These are phyloP conservation scores for Helicoverpa armigera DNA, from an alignment of 1,140 invertebrate species.

Conservation along the genomic window DNA sequence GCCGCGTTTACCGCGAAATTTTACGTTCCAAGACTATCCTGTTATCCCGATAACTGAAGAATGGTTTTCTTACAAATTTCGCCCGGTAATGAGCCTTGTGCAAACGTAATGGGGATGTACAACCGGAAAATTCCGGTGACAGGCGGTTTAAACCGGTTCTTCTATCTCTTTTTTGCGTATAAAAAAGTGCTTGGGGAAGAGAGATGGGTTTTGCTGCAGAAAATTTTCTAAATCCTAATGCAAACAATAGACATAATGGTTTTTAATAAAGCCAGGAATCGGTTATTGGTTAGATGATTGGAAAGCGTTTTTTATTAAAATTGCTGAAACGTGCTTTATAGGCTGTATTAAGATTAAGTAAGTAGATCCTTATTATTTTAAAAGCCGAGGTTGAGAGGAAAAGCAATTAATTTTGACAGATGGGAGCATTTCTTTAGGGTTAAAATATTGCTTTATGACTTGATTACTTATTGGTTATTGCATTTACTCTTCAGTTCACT, in stretches of 20 bases:
- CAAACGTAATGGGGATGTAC: slow-evolving; percentile 1
- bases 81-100: slow-evolving; percentile 2
- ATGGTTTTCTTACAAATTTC: slow-evolving; percentile 11
- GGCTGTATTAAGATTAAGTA: neutral
- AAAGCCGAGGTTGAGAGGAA: no score
- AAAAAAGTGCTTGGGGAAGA: no score
- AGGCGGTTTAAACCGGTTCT: neutral
- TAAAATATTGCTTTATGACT: no score
- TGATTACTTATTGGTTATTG: no score
- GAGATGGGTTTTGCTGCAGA: no score
- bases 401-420: no score
- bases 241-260: neutral
- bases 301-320: slow-evolving; percentile 1
- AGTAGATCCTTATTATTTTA: neutral
- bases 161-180: no score
- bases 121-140: slow-evolving; percentile 4
- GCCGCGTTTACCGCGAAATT: no score
- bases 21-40: no score
- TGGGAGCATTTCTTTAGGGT: no score
- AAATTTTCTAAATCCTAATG: neutral
- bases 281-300: neutral
- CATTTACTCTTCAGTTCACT: no score
- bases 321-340: slow-evolving; percentile 1
- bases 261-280: neutral
- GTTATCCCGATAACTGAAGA: no score